Base-by-base conservation (phyloP, 2,113 vertebrate genomes). In the Paramisgurnus dabryanus region DNA sequence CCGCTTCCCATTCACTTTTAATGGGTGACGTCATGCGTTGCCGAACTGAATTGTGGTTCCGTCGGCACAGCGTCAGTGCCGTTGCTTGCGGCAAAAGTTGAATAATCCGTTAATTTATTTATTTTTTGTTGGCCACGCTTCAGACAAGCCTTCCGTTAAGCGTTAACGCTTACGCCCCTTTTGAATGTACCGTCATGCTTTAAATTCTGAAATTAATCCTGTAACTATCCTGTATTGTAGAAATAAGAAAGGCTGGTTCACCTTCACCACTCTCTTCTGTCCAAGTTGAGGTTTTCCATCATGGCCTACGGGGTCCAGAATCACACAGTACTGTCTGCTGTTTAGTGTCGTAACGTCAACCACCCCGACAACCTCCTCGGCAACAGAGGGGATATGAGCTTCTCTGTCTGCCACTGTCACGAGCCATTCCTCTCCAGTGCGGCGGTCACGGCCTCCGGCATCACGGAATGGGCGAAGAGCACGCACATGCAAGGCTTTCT, bases 361-460 rank as follows among this genome's bases (percentile, higher is more conserved):
- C 0, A 95, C 89, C 0, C 94, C 94, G 68, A 96, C 89, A 83
- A 97, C 93, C 85, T 96, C 95, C 90, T 98, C 96, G 0, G 94
- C 67, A 63, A 98, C 96, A 0, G 95, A 94, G 0, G 96, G 95
- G 77, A 98, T 94, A 40, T 97, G 95, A 0, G 95, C 95, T 83
- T 96, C 95, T 0, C 95, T 82, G 80, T 96, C 94, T 0, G 78
- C 90, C 77, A 94, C 89, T 0, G 95, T 97, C 63, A 97, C 93
- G 79, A 97, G 90, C 96, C 96, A 97, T 81, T 98, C 96, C 89
- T 97, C 96, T 0, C 96, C 96, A 0, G 95, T 97, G 13, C 92
- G 93, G 0, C 93, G 91, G 0, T 87, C 76, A 0, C 87, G 85
- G 0, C 92, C 91, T 0, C 91, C 89, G 0, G 87, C 67, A 1